Evolutionary conservation across 2,797 vertebrate genomes (phyloP).

Genomic region (Eleutherodactylus coqui): DNA sequence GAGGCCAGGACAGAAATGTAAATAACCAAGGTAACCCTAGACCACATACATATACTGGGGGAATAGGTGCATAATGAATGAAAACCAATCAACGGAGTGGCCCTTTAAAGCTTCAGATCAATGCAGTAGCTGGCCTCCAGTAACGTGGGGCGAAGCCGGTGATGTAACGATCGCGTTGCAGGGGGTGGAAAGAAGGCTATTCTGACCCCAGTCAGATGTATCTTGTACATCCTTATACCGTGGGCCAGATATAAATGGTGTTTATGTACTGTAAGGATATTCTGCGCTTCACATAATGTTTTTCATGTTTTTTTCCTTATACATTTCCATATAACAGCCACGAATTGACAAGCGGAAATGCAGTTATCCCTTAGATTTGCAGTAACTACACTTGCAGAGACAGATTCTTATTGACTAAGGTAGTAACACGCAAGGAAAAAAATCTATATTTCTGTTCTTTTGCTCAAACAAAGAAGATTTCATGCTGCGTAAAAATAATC

Average conservation of each 20-base stretch:
- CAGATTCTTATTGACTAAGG: slow-evolving; percentile 22
- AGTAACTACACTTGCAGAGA: slow-evolving; percentile 27
- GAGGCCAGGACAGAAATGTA: too few relatives aligned
- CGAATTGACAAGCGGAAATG: background rate
- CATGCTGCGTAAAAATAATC: slow-evolving; percentile 56
- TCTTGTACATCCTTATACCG: too few relatives aligned
- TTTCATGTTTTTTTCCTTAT: background rate
- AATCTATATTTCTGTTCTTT: slow-evolving; percentile 56
- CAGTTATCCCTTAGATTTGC: background rate
- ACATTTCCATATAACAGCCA: slow-evolving; percentile 1
- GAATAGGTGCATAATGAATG: too few relatives aligned
- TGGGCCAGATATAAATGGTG: background rate
- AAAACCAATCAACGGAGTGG: too few relatives aligned
- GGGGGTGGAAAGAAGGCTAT: background rate
- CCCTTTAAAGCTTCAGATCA: background rate
- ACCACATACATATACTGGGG: too few relatives aligned
- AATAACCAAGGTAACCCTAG: too few relatives aligned
- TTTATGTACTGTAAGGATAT: background rate
- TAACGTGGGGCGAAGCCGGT: background rate
- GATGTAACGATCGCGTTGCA: too few relatives aligned
- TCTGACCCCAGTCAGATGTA: background rate
- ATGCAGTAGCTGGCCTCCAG: background rate
- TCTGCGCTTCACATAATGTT: background rate
- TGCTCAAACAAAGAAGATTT: slow-evolving; percentile 50
- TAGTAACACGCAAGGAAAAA: slow-evolving; percentile 21